These are phyloP conservation scores for Anseranas semipalmata DNA, from an alignment of 2,113 vertebrate species.

Conservation along the genomic window DNA sequence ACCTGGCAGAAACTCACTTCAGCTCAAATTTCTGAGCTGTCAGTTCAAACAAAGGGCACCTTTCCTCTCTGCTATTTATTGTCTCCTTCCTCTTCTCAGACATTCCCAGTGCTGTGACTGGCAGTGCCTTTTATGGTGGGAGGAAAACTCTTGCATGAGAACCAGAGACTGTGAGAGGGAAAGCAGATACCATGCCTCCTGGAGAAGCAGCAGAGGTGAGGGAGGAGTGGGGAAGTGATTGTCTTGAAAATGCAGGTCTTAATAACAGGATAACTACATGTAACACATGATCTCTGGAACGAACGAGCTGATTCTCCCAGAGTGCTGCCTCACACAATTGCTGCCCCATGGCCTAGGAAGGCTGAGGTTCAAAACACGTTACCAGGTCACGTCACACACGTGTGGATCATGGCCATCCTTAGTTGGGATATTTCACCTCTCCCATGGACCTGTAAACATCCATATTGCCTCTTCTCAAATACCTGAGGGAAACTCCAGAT, in stretches of 20 bases:
- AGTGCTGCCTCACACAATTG: neutral
- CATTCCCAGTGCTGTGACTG: neutral
- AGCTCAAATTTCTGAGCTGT: conserved; percentile 10
- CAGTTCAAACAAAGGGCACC: neutral
- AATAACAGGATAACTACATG: neutral
- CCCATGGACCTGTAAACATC: neutral
- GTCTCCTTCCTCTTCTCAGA: neutral
- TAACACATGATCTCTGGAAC: neutral
- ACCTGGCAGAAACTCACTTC: neutral
- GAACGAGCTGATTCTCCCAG: neutral
- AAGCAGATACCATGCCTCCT: neutral
- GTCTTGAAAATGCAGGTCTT: neutral
- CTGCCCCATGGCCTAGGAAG: neutral
- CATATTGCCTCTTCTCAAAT: neutral
- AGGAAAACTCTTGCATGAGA: neutral
- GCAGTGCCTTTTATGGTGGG: neutral
- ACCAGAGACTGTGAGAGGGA: neutral
- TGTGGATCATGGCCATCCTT: neutral
- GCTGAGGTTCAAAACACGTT: neutral
- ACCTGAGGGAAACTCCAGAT: neutral
- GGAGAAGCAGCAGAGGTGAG: neutral
- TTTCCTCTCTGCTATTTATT: neutral
- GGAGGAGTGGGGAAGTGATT: neutral
- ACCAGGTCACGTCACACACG: neutral
- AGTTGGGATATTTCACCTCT: neutral